Base-by-base conservation (phyloP, 2,797 vertebrate genomes). In the Ptychadena robeensis region DNA sequence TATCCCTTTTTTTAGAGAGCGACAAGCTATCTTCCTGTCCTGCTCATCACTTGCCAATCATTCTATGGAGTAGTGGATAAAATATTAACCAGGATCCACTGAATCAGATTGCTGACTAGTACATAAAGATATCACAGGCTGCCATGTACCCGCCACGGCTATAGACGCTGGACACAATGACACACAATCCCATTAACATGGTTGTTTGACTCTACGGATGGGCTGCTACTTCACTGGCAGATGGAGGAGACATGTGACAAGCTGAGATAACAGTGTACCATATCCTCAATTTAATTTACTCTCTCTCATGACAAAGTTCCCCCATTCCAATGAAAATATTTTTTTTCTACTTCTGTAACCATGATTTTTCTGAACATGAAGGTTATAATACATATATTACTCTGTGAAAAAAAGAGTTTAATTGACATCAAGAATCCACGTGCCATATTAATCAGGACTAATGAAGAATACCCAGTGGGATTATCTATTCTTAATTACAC, bases 371-470 rank as follows among this genome's bases (percentile, higher is more conserved):
- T 44, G 30, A 37, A 27, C 37, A 31, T 27, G 18, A 25, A 32
- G 27, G 32, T 70, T 70, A 40, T 30, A 4, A 18, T n/a, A 37
- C 22, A 10, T 12, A 27, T 35, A 11, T 68, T 48, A 9, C 28
- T 22, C 11, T 48, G 66, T 61, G 71, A 31, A 61, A 22, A 53
- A 22, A 53, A 48, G 32, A 8, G 28, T 34, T 38, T 83, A 63
- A 89, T 85, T 86, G 89, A 66, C 85, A 63, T 84, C 63, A 34
- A 59, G 40, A 82, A 84, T 7, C 44, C 86, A 92, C 92, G 92
- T 92, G 88, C 88, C 88, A 87, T 90, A 86, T 88, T 90, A 92
- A 91, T 88, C 86, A 89, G 89, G 86, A 88, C 83, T 90, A 89
- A 93, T 92, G 86, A 82, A 68, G 31, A 86, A 12, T 30, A 83